Base-by-base conservation (phyloP, 2,888 invertebrate species). In the Lucinisca nassula region DNA sequence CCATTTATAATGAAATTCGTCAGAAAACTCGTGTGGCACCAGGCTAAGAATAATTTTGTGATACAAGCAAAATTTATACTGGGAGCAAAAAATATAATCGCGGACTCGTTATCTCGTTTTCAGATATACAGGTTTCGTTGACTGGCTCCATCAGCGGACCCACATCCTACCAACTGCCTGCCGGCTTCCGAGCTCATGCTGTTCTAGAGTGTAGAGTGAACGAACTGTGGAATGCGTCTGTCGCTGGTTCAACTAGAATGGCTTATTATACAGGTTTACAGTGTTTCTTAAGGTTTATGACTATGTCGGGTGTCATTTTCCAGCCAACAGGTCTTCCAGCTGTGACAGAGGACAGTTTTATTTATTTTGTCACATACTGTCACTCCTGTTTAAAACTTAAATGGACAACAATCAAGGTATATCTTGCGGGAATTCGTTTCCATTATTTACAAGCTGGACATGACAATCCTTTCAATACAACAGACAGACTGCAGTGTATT, bases 1-100 rank as follows among this genome's bases (percentile, higher is more conserved):
- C 61, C 37, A 21, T 35, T 73, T 40, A 84, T 84, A 0, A 76
- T 83, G 80, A 12, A 38, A 27, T 73, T 87, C 17, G 72, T 87
- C 51, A 70, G 87, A n/a, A 74, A 49, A 14, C 73, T 87, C 0
- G 73, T 67, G 4, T 35, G 67, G 67, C 17, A 12, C 8, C 35
- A 67, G 24, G 67, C 67, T 17, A 32, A 67, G 12, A 35, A 35
- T 21, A 35, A 35, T 17, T 67, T 67, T 17, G 35, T 35, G 14
- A 67, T 67, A 35, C 32, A 21, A 17, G 67, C 67, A 3, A 35
- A 4, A 67, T 30, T 17, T 21, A 67, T 67, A 32, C 17, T 35
- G 2, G 35, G 35, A 17, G 17, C 17, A 17, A 35, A 17, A 1
- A 67, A 67, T 21, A 1, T 1, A 1, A 67, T 67, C 17, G 3